These are phyloP conservation scores for Pangasianodon hypophthalmus DNA, from an alignment of 2,113 vertebrate species.

Conservation along the genomic window DNA sequence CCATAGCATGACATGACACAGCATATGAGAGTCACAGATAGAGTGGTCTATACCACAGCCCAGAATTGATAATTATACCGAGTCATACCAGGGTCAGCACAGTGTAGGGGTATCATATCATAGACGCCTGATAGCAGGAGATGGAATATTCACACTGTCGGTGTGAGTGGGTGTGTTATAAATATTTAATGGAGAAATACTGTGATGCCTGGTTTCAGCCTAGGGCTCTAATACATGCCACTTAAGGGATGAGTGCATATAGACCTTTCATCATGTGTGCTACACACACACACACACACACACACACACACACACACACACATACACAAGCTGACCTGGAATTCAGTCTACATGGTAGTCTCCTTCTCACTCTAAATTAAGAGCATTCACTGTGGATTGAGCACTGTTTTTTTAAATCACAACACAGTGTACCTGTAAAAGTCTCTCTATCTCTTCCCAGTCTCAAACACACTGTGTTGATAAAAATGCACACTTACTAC, in stretches of 20 bases:
- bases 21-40: slow-evolving; percentile 30
- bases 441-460: not conserved
- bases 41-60: slow-evolving; percentile 29
- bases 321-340: slow-evolving; percentile 40
- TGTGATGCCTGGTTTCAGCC: slow-evolving; percentile 56
- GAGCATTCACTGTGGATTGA: slow-evolving; percentile 45
- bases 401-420: slow-evolving; percentile 4
- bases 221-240: slow-evolving; percentile 57
- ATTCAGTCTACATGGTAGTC: slow-evolving; percentile 42
- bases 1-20: slow-evolving; percentile 14
- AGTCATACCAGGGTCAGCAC: slow-evolving; percentile 45
- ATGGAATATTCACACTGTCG: slow-evolving; percentile 51
- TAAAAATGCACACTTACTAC: slow-evolving; percentile 17
- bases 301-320: slow-evolving; percentile 19
- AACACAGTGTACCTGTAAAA: not conserved
- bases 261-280: slow-evolving; percentile 55
- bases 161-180: slow-evolving; percentile 51
- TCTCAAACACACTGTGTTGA: slow-evolving; percentile 23
- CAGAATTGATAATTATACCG: slow-evolving; percentile 38
- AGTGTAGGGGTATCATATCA: slow-evolving; percentile 40
- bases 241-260: slow-evolving; percentile 57
- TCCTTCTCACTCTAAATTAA: slow-evolving; percentile 48
- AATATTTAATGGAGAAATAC: slow-evolving; percentile 58
- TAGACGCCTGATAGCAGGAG: slow-evolving; percentile 46
- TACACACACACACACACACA: slow-evolving; percentile 13